Evolutionary conservation across 1,140 invertebrate species (phyloP), one percentile per base, ranked within the genome.

Genomic region (Ganaspis sp.): DNA sequence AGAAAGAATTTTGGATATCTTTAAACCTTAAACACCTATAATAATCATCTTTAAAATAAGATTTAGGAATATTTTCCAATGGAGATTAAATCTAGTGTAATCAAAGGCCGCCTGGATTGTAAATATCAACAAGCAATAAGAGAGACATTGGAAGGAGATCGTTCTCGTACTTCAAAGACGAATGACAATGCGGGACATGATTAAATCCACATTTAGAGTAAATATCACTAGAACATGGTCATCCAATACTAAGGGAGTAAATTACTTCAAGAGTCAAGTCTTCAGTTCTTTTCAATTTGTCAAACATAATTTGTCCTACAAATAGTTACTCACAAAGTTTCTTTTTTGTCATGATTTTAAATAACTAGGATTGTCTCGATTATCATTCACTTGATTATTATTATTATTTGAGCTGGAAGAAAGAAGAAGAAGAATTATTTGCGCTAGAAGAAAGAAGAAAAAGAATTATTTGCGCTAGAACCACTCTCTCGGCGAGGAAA

Each of bases 111-210:
- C n/a, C 26, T 29, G 11, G 23, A 64, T 64, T 29, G 58, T 64
- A 64, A 64, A 64, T 64, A 64, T 4, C 26, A 64, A 29, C 26
- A 64, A 6, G 26, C 26, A 64, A 64, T 64, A 64, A 26, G 58
- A 26, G 8, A 8, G 6, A 29, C 58, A 34, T 64, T 26, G 23
- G 58, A 64, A 64, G 26, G 23, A n/a, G 58, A 64, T 73, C 26
- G 15, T 17, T 72, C 53, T 54, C 12, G 9, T 54, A 54, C 40
- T 72, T 72, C 69, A 75, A 54, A 53, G 72, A 74, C 23, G 9
- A 75, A 79, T 73, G 80, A 86, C 84, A 84, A 86, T 87, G 77
- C 77, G 74, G 58, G 76, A 78, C 85, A 87, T 86, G 85, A 88
- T 88, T 87, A 85, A 81, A 86, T 82, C 81, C 77, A 76, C 83